Evolutionary conservation across 1,140 invertebrate genomes (phyloP), one percentile per base, ranked within the genome.

Genomic region (Brachionus koreanus): DNA sequence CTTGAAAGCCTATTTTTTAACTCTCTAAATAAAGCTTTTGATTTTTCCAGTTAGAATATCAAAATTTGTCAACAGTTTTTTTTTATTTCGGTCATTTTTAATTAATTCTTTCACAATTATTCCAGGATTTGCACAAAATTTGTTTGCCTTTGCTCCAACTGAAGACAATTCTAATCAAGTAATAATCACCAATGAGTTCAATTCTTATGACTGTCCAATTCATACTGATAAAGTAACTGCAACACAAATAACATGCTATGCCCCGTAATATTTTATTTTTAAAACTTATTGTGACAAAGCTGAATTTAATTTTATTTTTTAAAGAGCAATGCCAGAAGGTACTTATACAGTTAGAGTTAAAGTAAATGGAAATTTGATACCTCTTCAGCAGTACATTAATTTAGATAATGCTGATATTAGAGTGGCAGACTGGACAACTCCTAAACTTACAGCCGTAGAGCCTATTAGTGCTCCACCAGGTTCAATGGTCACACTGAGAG

Each of bases 401-500:
- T 2, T 37, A 37, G 16, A 77, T 5, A 57, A 57, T 39, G 49
- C 74, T n/a, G n/a, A 37, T 57, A 25, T 77, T 3, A 16, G 13
- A 37, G 10, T 19, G 7, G 29, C 84, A 37, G 57, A 63, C 19
- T 57, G 25, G n/a, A 35, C 35, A 9, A 85, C 86, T 10, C 85
- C 86, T 5, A 72, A 49, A 2, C 67, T 86, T 10, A 83, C 67
- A 3, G 5, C 52, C 6, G 52, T 86, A 7, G 84, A 39, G 35
- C 82, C 63, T 5, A 75, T 57, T 13, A 74, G 84, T 5, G 85
- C 83, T 13, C 84, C 84, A 9, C 65, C 83, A 3, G 23, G 46
- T 0, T 84, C 85, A 49, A 69, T 42, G 5, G 65, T 87, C n/a
- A 83, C 83, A 0, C 16, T 86, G 5, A 43, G 23, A 37, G 86